Conservation (phyloP, 2,797 vertebrate species). For the Lateolabrax maculatus region DNA sequence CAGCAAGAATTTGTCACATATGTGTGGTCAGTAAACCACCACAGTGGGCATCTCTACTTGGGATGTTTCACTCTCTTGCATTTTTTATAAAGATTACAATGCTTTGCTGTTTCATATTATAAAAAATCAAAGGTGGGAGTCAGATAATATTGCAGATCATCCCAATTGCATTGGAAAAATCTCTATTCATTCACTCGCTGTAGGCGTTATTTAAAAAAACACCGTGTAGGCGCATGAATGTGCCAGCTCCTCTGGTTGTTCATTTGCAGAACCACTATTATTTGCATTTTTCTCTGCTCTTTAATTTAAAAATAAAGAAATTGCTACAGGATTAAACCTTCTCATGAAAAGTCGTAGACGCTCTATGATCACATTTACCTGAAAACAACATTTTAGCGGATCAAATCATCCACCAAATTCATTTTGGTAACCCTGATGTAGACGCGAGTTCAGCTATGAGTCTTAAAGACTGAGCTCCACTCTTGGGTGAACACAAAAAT, state of each 20-base stretch:
- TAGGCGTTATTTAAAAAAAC: constrained; percentile 48
- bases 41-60: neutral
- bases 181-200: constrained; percentile 46
- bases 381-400: neutral
- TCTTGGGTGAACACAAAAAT: constrained; percentile 9
- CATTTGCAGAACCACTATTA: constrained; percentile 31
- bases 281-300: neutral
- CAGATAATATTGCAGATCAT: constrained; percentile 30
- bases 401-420: neutral
- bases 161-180: constrained; percentile 25
- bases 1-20: neutral
- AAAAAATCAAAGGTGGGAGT: constrained; percentile 39
- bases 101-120: neutral
- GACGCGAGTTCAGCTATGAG: neutral
- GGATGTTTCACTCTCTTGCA: neutral
- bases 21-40: neutral
- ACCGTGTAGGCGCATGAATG: constrained; percentile 52
- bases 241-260: constrained; percentile 37
- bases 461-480: neutral
- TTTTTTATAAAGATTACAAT: constrained; percentile 12
- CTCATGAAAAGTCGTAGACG: neutral
- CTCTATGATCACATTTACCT: neutral
- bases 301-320: constrained; percentile 14
- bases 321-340: neutral
- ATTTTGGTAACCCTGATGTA: neutral